Base-by-base conservation (phyloP, 2,888 invertebrate species). In the Macrophya annulata region DNA sequence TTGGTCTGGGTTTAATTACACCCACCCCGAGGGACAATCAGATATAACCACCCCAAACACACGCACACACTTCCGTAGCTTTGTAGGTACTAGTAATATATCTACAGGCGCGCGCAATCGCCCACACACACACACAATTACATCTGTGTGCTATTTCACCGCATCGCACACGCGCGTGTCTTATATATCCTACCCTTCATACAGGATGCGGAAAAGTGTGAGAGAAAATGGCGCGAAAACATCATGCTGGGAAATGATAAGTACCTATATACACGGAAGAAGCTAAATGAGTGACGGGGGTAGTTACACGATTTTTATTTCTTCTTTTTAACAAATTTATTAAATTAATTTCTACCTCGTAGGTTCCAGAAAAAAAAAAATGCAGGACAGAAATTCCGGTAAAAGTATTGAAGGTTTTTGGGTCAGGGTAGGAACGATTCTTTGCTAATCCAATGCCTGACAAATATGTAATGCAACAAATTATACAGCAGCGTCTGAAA, bases 1-100 rank as follows among this genome's bases (percentile, higher is more conserved):
- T 91, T 89, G 88, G 91, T 90, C 88, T 86, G 88, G 90, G 89
- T 90, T 91, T 91, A 91, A 90, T 90, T 90, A 90, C 90, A 89
- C 88, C 88, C 88, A 86, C 88, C 88, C 88, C 88, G 86, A 87
- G 85, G 89, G 88, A 90, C 89, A 90, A 91, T 91, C 90, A 88
- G 90, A 91, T 91, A 90, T 88, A 88, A 89, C 87, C 88, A 86
- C 62, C 87, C 88, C 88, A 87, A 88, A 88, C 87, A 89, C 86
- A 81, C 87, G 88, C 83, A 48, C 65, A 87, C 86, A 86, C 88
- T 88, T 87, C 85, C 85, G 86, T 31, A 2, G 31, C 31, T 31
- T 2, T 3, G 31, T 31, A 31, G 31, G 31, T 40, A 37, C 51
- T 12, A 6, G 17, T 21, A 37, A 62, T 40, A 81, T 37, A n/a